phyloP scores from a whole-genome alignment of 1,140 invertebrate genomes.

The Drosophila tristis region DNA sequence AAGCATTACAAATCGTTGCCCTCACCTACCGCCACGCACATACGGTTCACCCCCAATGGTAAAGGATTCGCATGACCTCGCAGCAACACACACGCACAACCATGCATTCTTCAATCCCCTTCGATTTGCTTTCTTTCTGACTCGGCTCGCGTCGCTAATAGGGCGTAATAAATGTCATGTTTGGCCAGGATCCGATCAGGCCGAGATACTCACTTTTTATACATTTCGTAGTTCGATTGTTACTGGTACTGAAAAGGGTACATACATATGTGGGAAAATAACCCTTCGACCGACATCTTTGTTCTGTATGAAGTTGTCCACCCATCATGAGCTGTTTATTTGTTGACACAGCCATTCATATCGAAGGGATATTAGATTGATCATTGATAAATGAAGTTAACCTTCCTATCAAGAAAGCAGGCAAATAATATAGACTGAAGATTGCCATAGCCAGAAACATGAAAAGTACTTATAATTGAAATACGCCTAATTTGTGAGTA shows the following conservation, averaged over 20 bases:
- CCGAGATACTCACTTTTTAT: constrained; percentile 46
- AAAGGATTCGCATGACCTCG: constrained; percentile 75
- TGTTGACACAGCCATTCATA: constrained; percentile 40
- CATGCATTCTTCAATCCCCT: background rate
- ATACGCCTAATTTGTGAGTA: constrained; percentile 1
- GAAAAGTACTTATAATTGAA: background rate
- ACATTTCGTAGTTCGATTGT: constrained; percentile 45
- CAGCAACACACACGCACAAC: constrained; percentile 13
- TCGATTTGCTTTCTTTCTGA: constrained; percentile 4
- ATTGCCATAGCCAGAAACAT: background rate
- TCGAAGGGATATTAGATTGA: constrained; percentile 36
- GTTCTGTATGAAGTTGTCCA: constrained; percentile 20
- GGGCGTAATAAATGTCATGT: constrained; percentile 83
- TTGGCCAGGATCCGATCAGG: constrained; percentile 45
- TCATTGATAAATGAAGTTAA: constrained; percentile 53
- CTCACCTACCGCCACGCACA: constrained; percentile 12
- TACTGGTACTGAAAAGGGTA: constrained; percentile 29
- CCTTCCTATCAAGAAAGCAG: background rate
- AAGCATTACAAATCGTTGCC: constrained; percentile 68
- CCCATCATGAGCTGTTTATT: constrained; percentile 62
- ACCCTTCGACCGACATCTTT: constrained; percentile 43
- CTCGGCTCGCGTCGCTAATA: constrained; percentile 60
- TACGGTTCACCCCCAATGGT: constrained; percentile 38
- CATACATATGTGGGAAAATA: constrained; percentile 29
- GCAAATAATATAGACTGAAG: too few species aligned